Evolutionary conservation across 2,113 vertebrate species (phyloP), one percentile per base, ranked within the genome.

Genomic region (Choloepus hoffmanni): DNA sequence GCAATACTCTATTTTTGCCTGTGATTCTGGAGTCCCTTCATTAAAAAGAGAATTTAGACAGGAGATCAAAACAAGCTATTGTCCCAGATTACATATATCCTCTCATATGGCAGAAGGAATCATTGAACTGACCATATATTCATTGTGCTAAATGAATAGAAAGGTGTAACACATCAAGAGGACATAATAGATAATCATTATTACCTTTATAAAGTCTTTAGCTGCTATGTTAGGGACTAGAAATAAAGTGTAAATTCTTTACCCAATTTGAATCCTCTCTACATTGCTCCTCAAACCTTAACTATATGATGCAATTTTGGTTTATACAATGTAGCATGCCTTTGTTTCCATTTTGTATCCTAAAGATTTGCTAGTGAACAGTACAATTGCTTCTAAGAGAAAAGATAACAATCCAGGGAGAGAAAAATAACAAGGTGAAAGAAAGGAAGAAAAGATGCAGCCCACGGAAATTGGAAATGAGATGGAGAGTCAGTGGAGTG

Each of bases 141-240:
- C 48, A 6, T 15, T 1, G 19, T 0, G 9, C 36, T 33, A 30
- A 74, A 13, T 16, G 12, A 76, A 33, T 0, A 90, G 28, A 36
- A 58, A 93, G 48, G 21, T 7, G 11, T 10, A 18, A 2, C 8
- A 3, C 55, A n/a, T 1, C 21, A 40, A 76, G 83, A 70, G 16
- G 60, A 23, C 16, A 11, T 5, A 11, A 12, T 21, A n/a, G 0
- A n/a, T 5, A 24, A 13, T 50, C 19, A 1, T n/a, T 26, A 1
- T 50, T 23, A 21, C 33, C 74, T 87, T 74, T 24, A 9, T 50
- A 28, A 74, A 68, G 12, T 7, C 10, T 50, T 60, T 28, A 65
- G 15, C 11, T 28, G 10, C 21, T 15, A 1, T 5, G 4, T 53
- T 81, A 53, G 19, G 26, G n/a, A 72, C 36, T 33, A 50, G 33